Evolutionary conservation across 2,888 invertebrate species (phyloP).

Genomic region (Sinohyriopsis cumingii): DNA sequence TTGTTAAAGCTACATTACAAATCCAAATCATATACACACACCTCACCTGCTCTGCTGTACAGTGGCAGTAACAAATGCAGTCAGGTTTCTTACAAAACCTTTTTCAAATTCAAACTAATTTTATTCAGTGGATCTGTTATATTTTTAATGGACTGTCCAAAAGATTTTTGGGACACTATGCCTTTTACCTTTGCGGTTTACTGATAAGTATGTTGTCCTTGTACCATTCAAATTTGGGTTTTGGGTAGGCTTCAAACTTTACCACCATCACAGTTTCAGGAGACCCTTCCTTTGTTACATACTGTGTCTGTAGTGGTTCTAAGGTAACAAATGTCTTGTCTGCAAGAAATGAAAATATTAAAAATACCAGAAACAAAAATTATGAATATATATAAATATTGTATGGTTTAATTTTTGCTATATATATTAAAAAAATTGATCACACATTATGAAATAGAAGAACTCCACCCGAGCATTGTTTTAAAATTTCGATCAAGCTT

Average conservation of each 20-base stretch:
- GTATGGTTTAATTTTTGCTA: no score
- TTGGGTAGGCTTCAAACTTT: constrained; percentile 35
- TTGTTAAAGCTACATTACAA: no score
- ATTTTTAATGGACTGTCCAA: neutral
- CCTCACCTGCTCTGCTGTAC: no score
- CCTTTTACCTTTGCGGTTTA: no score
- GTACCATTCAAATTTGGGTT: constrained; percentile 39
- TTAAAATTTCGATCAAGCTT: no score
- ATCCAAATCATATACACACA: no score
- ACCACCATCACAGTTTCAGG: constrained; percentile 25
- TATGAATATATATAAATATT: no score
- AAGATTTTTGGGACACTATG: neutral
- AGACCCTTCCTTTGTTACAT: constrained; percentile 25
- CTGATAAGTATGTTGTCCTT: constrained; percentile 30
- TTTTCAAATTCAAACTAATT: neutral
- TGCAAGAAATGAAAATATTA: constrained; percentile 13
- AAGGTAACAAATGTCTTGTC: constrained; percentile 40
- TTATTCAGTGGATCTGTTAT: neutral
- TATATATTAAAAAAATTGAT: no score
- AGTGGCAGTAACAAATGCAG: no score
- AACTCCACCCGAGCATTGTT: no score
- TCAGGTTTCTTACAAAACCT: no score
- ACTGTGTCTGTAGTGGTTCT: constrained; percentile 9
- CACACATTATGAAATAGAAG: no score
- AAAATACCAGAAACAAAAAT: neutral